Conservation (phyloP, 1,140 invertebrate species). For the Aphelenchoides besseyi region DNA sequence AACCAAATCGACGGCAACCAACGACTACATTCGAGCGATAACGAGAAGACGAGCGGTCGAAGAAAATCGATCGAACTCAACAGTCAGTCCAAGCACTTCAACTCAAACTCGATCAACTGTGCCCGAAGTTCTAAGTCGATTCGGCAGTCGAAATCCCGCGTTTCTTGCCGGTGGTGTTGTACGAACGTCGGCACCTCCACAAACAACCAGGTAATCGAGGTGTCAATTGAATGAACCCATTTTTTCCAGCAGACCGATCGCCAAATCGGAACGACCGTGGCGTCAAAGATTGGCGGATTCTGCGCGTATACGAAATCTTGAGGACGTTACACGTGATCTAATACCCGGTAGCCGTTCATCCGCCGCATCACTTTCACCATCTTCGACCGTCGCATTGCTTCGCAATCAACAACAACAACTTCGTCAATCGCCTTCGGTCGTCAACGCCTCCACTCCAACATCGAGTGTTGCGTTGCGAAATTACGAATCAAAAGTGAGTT, state of each 20-base stretch:
- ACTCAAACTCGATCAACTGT: background rate
- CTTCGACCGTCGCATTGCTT: background rate
- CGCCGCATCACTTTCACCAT: background rate
- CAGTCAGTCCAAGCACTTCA: background rate
- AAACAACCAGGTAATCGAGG: background rate
- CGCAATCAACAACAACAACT: background rate
- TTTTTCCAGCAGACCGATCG: constrained; percentile 23
- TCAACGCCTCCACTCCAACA: constrained; percentile 5
- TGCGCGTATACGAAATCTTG: constrained; percentile 28
- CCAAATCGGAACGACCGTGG: constrained; percentile 47
- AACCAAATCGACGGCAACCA: background rate
- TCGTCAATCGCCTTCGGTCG: background rate
- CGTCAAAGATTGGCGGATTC: constrained; percentile 43
- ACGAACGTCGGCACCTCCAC: constrained; percentile 5
- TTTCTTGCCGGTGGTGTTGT: constrained; percentile 22
- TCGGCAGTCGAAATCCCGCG: constrained; percentile 8
- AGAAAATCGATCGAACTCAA: background rate
- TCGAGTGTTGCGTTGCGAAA: constrained; percentile 13
- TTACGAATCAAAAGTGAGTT: constrained; percentile 1
- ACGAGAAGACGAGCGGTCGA: background rate
- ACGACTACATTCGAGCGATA: background rate
- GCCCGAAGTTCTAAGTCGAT: constrained; percentile 15
- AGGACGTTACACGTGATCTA: too few relatives aligned
- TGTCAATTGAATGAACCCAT: background rate
- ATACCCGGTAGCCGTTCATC: background rate